Percentiles rank a stretch among this genome's conserved stretches.
phyloP scores from a whole-genome alignment of 2,797 vertebrate genomes.

The Cryptoprocta ferox region DNA sequence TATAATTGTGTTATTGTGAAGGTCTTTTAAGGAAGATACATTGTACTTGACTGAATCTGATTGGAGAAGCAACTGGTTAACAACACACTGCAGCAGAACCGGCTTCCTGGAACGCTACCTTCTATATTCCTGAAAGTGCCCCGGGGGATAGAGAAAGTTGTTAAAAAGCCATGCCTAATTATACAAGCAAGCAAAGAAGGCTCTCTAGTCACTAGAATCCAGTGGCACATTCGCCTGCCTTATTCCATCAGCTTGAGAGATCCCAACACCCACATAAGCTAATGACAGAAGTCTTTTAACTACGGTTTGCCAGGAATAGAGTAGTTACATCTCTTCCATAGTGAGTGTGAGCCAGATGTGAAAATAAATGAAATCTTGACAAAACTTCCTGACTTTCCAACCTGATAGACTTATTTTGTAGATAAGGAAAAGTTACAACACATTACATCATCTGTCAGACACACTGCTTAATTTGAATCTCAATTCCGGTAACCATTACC shows the following conservation, averaged over 20 bases:
- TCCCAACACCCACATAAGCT: not conserved
- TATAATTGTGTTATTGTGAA: not conserved
- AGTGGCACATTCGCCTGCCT: not conserved
- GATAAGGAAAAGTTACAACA: not conserved
- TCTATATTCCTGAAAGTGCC: not conserved
- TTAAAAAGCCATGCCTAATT: not conserved
- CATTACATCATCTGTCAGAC: conserved; percentile 10
- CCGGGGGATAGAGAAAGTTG: not conserved
- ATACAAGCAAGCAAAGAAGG: not conserved
- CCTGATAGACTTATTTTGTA: conserved; percentile 13
- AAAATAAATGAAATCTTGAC: conserved; percentile 36
- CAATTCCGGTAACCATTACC: not conserved
- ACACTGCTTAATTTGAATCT: conserved; percentile 29
- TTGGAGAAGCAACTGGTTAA: conserved; percentile 2
- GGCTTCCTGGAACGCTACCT: not conserved
- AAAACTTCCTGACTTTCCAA: conserved; percentile 58
- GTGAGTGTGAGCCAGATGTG: not conserved
- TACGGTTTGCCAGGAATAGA: not conserved
- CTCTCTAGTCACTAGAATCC: not conserved
- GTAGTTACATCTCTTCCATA: not conserved
- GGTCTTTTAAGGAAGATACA: conserved; percentile 36
- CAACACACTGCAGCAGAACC: not conserved
- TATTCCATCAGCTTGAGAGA: not conserved
- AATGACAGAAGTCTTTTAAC: conserved; percentile 26
- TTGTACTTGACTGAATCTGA: conserved; percentile 10